Conservation (phyloP, 2,888 invertebrate species). For the Ypsolopha sequella region DNA sequence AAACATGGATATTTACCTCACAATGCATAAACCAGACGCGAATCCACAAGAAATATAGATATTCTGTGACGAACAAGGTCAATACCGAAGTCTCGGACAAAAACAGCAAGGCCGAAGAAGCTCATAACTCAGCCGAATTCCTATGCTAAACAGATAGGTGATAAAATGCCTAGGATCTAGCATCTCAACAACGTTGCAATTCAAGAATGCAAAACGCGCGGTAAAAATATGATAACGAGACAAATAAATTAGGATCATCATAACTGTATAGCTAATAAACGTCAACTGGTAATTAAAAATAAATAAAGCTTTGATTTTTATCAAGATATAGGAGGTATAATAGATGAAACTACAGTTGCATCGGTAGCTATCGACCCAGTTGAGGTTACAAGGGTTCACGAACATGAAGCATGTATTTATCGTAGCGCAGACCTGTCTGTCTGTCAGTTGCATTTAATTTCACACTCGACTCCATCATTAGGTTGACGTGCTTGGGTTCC, state of each 20-base stretch:
- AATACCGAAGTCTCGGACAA: constrained; percentile 17
- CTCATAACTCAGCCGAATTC: too few relatives aligned
- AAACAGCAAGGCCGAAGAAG: constrained; percentile 5
- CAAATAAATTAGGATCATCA: neutral
- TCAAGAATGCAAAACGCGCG: neutral
- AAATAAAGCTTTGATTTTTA: too few relatives aligned
- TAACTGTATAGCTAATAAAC: too few relatives aligned
- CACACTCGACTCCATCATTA: constrained; percentile 25
- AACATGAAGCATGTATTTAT: too few relatives aligned
- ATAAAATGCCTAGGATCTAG: too few relatives aligned
- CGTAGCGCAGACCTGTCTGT: neutral
- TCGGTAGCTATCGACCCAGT: too few relatives aligned
- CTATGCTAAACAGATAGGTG: too few relatives aligned
- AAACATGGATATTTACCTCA: constrained; percentile 44
- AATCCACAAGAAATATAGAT: constrained; percentile 14
- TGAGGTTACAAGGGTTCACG: too few relatives aligned
- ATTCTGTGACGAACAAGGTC: constrained; percentile 35
- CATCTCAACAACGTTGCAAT: too few relatives aligned
- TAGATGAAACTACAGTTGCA: too few relatives aligned
- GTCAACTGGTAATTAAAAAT: too few relatives aligned
- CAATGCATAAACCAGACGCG: constrained; percentile 23
- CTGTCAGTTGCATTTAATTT: constrained; percentile 35
- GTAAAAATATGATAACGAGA: neutral
- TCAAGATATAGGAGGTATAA: too few relatives aligned
- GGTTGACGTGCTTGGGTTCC: constrained; percentile 10